Base-by-base conservation (phyloP, 2,113 vertebrate genomes). In the Megaptera novaeangliae region DNA sequence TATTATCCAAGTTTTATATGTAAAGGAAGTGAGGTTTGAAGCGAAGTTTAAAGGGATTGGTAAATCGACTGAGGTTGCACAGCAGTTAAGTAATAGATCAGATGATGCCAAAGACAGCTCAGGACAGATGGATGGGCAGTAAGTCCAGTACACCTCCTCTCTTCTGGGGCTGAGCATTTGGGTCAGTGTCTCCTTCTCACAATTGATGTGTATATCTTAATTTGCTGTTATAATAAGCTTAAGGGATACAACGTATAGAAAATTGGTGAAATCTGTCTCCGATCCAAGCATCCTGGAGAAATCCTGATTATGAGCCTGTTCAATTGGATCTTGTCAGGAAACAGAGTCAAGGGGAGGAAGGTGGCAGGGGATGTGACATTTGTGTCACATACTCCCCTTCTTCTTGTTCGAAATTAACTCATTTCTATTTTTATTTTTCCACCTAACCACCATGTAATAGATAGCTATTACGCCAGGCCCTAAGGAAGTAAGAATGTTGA, bases 1-100 rank as follows among this genome's bases (percentile, higher is more conserved):
- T 93, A 31, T 59, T 66, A 59, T 78, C 29, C 36, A n/a, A 66
- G 75, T 92, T 75, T 96, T 95, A 84, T 36, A 84, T 63, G 71
- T 91, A 21, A 97, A 84, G 68, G 95, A 83, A 88, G 64, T 44
- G 46, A 66, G 31, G 17, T 57, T 78, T 88, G 25, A 93, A 84
- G 52, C 64, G 46, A 78, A 20, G 8, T 75, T 96, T 80, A 95
- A 91, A 94, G 52, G 8, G 49, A 93, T 57, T 81, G 78, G 69
- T 87, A 83, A 93, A 82, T 92, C 92, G 39, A 84, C n/a, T 14
- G 52, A 84, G 18, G 20, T 63, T 74, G 31, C 23, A 41, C 20
- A 80, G 55, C 4, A 25, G 21, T 18, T 46, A 29, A 96, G 44
- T 66, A 74, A 84, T n/a, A 71, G 29, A 83, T 84, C 64, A 66